Base-by-base conservation (phyloP, 64 coral and sea anemone genomes). In the Montipora sp. region DNA sequence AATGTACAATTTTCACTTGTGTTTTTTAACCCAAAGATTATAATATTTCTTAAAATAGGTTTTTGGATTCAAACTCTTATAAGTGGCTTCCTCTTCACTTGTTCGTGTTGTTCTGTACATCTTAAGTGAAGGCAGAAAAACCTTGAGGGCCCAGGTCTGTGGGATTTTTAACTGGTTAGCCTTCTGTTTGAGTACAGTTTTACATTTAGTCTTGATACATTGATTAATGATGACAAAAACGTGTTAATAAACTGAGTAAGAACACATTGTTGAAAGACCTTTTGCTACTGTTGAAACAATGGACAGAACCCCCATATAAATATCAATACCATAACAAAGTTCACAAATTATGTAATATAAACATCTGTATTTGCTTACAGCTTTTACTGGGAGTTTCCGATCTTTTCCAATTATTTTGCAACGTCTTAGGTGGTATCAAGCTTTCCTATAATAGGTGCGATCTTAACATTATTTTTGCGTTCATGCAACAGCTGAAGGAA, bases 1-100 rank as follows among this genome's bases (percentile, higher is more conserved):
- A 68, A 68, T 68, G 65, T 68, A 68, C 65, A 68, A 68, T 68
- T 68, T 68, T 68, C 65, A 68, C 65, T 68, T 68, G n/a, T 68
- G 65, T 68, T 68, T 68, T 68, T 68, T 68, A 68, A 68, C 65
- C 65, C 65, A 14, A 68, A 68, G 65, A 68, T 68, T 68, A 68
- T 68, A n/a, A n/a, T n/a, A n/a, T 68, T 68, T 68, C 65, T 68
- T 68, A 68, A 68, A 68, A 68, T 68, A 68, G 65, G 65, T 68
- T 68, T 68, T 68, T 68, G 65, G 69, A 68, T 73, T 73, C 18
- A 73, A 21, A 73, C 69, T 73, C n/a, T 73, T 68, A 68, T 68
- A 68, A 68, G 65, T 68, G 65, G 69, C 24, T 73, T 73, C 69
- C n/a, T 73, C 69, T 73, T 73, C n/a, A 73, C n/a, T 68, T 68